Evolutionary conservation across 2,888 invertebrate genomes (phyloP), one percentile per base, ranked within the genome.

Genomic region (Andrena fulva): DNA sequence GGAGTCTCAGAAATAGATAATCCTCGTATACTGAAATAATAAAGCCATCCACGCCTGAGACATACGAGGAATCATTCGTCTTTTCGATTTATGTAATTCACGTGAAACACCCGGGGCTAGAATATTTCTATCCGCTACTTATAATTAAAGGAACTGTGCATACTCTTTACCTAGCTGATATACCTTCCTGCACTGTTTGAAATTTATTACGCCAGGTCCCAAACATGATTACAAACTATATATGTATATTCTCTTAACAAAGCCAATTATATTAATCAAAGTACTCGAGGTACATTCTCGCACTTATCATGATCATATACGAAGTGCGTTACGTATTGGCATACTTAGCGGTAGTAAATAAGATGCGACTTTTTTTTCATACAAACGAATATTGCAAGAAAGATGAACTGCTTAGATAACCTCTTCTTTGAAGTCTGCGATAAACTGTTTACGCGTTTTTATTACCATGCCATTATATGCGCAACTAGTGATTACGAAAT

Each of bases 121-220:
- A 31, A 33, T 33, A 24, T 31, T 52, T 31, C 6, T 35, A 24
- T 24, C 31, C 4, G 2, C 5, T 31, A 31, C 16, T 76, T 24
- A 8, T 50, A 29, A 27, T 60, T 66, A 64, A 31, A 27, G 62
- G 4, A 42, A 54, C 27, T 12, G 0, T 54, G 64, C 59, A 52
- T 60, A 29, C 2, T 4, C 35, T 72, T 85, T 91, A 94, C 94
- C 94, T 93, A 50, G 94, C 93, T 7, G 94, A 93, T 87, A 94
- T 92, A 48, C 94, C 93, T 81, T 94, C 94, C 86, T 94, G 94
- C 27, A 94, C 92, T 5, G 92, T 93, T 77, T 93, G 93, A 78
- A 94, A 93, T 79, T 93, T 94, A 80, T 91, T 92, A 71, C 91
- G 91, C 62, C 93, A 84, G 60, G 88, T 89, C 42, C 92, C 93